Conservation (phyloP, 2,888 invertebrate genomes). For the Leptopterna dolabrata region DNA sequence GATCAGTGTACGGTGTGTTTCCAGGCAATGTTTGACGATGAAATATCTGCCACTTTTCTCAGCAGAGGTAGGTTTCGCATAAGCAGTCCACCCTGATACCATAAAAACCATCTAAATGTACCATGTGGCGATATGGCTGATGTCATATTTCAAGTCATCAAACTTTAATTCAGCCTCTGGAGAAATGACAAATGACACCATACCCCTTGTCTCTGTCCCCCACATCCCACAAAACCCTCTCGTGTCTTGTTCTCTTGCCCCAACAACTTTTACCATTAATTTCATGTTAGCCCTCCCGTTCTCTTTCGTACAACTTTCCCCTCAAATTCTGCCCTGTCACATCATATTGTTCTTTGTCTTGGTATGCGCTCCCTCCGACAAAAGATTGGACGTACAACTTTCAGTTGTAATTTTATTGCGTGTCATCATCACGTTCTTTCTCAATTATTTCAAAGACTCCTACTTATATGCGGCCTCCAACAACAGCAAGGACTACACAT, state of each 20-base stretch:
- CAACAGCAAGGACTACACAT: too few relatives aligned
- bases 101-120: not conserved
- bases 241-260: not conserved
- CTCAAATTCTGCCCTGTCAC: not conserved
- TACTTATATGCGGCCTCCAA: too few relatives aligned
- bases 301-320: not conserved
- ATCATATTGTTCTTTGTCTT: not conserved
- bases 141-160: not conserved
- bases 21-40: too few relatives aligned
- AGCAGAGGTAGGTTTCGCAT: too few relatives aligned
- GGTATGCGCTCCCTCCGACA: not conserved
- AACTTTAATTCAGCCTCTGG: not conserved
- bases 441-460: not conserved
- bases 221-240: not conserved
- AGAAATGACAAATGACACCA: constrained; percentile 22
- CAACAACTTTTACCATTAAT: constrained; percentile 33
- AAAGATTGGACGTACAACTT: not conserved
- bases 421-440: not conserved
- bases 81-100: not conserved
- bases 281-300: not conserved
- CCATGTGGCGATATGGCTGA: not conserved
- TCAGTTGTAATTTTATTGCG: not conserved
- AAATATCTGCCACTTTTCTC: too few relatives aligned
- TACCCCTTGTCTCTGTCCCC: not conserved
- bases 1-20: not conserved